These are phyloP conservation scores for Drosophila mauritiana DNA, from an alignment of 1,140 invertebrate genomes.

Conservation along the genomic window DNA sequence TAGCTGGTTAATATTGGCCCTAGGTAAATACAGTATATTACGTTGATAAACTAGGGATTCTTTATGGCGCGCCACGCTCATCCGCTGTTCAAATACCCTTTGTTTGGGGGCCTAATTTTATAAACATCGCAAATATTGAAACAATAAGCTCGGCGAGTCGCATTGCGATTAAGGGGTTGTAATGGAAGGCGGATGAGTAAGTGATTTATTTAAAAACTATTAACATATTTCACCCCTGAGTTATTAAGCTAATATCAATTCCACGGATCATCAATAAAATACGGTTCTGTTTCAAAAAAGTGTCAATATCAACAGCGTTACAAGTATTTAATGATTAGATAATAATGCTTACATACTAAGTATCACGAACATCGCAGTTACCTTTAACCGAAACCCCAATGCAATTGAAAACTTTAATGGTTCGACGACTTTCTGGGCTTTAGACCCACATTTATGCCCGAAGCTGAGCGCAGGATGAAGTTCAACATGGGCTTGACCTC, in stretches of 20 bases:
- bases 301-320: neutral
- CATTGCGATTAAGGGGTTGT: conserved; percentile 33
- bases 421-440: conserved; percentile 27
- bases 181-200: conserved; percentile 37
- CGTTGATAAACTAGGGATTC: conserved; percentile 49
- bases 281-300: neutral
- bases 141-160: conserved; percentile 28
- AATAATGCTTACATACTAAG: neutral
- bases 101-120: conserved; percentile 44
- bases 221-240: too few species aligned
- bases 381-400: conserved; percentile 4
- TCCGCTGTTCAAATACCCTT: conserved; percentile 48
- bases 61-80: conserved; percentile 34
- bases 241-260: neutral
- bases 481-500: conserved; percentile 63
- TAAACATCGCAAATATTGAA: conserved; percentile 57
- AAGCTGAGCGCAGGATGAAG: conserved; percentile 58
- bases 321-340: conserved; percentile 6
- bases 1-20: conserved; percentile 29
- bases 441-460: conserved; percentile 54
- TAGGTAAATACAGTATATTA: conserved; percentile 39
- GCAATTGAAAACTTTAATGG: neutral
- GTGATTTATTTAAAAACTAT: neutral
- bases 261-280: neutral
- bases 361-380: conserved; percentile 23